Evolutionary conservation across 2,113 vertebrate genomes (phyloP).

Genomic region (Solenodon paradoxus): DNA sequence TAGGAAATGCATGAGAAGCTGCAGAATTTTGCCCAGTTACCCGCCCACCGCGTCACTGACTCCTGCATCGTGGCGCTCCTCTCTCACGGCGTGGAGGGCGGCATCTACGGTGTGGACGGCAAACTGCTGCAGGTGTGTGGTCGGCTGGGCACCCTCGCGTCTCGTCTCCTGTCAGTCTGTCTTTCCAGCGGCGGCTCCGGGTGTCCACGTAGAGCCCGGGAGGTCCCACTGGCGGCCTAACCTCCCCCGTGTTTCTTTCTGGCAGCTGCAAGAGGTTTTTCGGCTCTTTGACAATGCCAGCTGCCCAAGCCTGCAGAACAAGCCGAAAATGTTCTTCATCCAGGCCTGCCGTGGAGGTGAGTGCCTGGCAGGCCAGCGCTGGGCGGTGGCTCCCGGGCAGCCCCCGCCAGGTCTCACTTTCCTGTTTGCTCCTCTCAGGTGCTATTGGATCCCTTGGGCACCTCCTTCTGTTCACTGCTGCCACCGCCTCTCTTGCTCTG

Average conservation of each 20-base stretch:
- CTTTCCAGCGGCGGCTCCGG: not conserved
- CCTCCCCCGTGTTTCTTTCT: not conserved
- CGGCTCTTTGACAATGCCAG: slow-evolving; percentile 92
- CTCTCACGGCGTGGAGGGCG: slow-evolving; percentile 95
- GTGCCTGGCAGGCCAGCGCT: slow-evolving; percentile 63
- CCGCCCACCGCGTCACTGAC: slow-evolving; percentile 85
- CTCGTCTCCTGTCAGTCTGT: accelerated
- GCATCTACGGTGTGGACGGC: slow-evolving; percentile 93
- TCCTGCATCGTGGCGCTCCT: slow-evolving; percentile 93
- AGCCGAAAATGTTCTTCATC: slow-evolving; percentile 99
- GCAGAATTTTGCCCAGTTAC: slow-evolving; percentile 84
- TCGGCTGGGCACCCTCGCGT: not conserved
- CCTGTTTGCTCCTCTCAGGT: slow-evolving; percentile 87
- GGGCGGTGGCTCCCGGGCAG: slow-evolving; percentile 66
- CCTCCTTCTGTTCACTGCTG: slow-evolving; percentile 87
- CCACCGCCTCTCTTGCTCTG: slow-evolving; percentile 87
- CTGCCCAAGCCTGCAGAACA: slow-evolving; percentile 96
- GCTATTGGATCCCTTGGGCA: slow-evolving; percentile 82
- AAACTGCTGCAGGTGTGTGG: slow-evolving; percentile 88
- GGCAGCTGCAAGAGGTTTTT: slow-evolving; percentile 94
- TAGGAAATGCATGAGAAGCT: slow-evolving; percentile 91
- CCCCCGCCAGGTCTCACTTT: slow-evolving; percentile 82
- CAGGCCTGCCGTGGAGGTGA: slow-evolving; percentile 98
- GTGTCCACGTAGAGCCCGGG: not conserved
- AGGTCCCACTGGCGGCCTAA: not conserved